phyloP scores from a whole-genome alignment of 2,797 vertebrate genomes.

The Parambassis ranga region DNA sequence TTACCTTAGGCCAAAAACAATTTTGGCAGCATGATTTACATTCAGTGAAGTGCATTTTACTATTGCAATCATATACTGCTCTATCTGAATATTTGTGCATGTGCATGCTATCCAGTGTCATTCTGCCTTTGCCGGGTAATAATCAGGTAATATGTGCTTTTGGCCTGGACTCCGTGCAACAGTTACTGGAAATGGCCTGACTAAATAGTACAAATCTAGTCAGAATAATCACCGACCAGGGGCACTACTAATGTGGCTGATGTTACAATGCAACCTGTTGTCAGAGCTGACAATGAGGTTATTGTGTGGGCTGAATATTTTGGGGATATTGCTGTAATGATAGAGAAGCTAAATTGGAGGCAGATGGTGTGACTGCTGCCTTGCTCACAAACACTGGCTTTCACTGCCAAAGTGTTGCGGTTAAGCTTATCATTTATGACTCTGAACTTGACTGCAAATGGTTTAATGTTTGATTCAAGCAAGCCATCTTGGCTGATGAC shows the following conservation, averaged over 20 bases:
- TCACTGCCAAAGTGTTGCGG: slow-evolving; percentile 25
- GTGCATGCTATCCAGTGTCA: background rate
- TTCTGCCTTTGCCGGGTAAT: slow-evolving; percentile 3
- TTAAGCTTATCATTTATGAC: slow-evolving; percentile 16
- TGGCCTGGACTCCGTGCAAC: background rate
- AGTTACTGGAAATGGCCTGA: slow-evolving; percentile 1
- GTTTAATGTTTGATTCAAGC: background rate
- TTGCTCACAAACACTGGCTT: slow-evolving; percentile 16
- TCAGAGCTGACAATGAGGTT: slow-evolving; percentile 44
- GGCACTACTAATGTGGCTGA: background rate
- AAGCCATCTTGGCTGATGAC: slow-evolving; percentile 2
- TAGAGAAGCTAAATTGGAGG: slow-evolving; percentile 39
- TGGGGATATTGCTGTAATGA: slow-evolving; percentile 23
- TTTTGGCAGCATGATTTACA: too few species aligned
- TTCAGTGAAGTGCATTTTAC: background rate
- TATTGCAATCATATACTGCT: background rate
- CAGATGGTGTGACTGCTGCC: slow-evolving; percentile 53
- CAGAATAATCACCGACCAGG: background rate
- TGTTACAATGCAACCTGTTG: slow-evolving; percentile 37
- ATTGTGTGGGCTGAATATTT: slow-evolving; percentile 41
- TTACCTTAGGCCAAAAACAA: too few species aligned
- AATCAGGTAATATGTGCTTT: slow-evolving; percentile 13
- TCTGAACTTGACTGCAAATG: slow-evolving; percentile 9
- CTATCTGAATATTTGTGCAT: background rate
- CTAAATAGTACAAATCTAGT: slow-evolving; percentile 2